Evolutionary conservation across 2,113 vertebrate species (phyloP), one percentile per base, ranked within the genome.

Genomic region (Oncorhynchus masou): DNA sequence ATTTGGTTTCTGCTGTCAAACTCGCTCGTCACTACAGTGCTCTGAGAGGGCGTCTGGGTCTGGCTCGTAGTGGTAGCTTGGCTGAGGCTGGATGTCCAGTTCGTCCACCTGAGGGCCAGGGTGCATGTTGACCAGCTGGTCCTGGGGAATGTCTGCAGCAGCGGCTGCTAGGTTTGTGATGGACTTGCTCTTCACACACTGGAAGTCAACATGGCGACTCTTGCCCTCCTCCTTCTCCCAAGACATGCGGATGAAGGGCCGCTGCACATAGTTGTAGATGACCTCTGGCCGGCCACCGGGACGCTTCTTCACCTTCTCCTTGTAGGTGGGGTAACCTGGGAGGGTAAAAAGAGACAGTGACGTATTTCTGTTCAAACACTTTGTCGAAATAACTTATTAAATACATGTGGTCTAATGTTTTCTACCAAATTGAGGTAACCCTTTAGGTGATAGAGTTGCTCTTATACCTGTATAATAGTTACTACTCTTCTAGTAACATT

Each of bases 211-310:
- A 0, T 99, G 98, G 27, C 97, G 94, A 74, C 97, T 99, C 89
- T 99, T 99, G 0, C 97, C 98, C 64, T 99, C 98, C 88, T 99
- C 98, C 78, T 99, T 99, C 91, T 99, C 98, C 98, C 98, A 99
- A 0, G 97, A 99, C 98, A 99, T 99, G 48, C 96, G 93, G 88
- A 99, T 99, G 82, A 99, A 99, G 0, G 98, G 98, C 54, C 98
- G 92, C 87, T 99, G 98, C 64, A 99, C 97, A 0, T 98, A 99
- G 91, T 99, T 99, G 89, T 99, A 99, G 83, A 99, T 99, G 79
- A 99, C 98, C 90, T 99, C 98, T 0, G 97, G 98, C 11, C 97
- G 91, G 24, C 98, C 96, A 0, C 97, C 98, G 0, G 96, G 98
- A 5, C 98, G 94, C 79, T 96, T 96, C 90, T 99, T 99, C 85